phyloP scores from a whole-genome alignment of 2,888 invertebrate species.

The Plagodis dolabraria region DNA sequence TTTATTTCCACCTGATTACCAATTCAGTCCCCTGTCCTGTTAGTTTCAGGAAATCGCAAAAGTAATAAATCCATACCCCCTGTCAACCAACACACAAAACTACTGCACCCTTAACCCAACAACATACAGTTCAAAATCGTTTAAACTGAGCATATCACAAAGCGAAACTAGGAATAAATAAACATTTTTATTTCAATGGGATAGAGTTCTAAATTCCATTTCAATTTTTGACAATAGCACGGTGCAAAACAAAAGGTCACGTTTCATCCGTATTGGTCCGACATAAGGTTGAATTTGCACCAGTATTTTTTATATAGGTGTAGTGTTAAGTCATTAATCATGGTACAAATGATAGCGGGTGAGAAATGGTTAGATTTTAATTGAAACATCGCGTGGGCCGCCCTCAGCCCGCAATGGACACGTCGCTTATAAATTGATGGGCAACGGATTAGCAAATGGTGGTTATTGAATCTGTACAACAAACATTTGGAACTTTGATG shows the following conservation, averaged over 20 bases:
- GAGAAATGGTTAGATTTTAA: conserved; percentile 43
- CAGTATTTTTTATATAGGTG: conserved; percentile 6
- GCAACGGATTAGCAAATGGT: conserved; percentile 2
- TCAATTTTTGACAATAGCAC: conserved; percentile 16
- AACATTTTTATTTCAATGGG: conserved; percentile 27
- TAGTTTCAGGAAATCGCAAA: conserved; percentile 43
- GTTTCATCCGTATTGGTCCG: conserved; percentile 10
- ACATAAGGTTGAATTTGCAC: conserved; percentile 22
- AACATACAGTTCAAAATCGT: conserved; percentile 11
- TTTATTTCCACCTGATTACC: conserved; percentile 41
- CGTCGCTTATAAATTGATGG: conserved; percentile 31
- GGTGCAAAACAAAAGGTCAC: conserved; percentile 2
- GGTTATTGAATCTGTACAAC: too few relatives aligned
- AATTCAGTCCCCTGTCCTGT: conserved; percentile 44
- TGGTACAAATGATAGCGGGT: conserved; percentile 41
- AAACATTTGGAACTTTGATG: too few relatives aligned
- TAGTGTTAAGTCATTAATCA: conserved; percentile 36
- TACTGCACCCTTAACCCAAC: conserved; percentile 7
- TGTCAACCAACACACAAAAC: conserved; percentile 34
- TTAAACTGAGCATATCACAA: conserved; percentile 1
- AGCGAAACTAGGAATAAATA: conserved; percentile 15
- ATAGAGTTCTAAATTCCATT: conserved; percentile 23
- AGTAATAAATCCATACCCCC: conserved; percentile 42
- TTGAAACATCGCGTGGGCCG: conserved; percentile 41
- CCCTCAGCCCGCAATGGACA: conserved; percentile 18